Evolutionary conservation across 2,797 vertebrate species (phyloP), one percentile per base, ranked within the genome.

Genomic region (Geotria australis): DNA sequence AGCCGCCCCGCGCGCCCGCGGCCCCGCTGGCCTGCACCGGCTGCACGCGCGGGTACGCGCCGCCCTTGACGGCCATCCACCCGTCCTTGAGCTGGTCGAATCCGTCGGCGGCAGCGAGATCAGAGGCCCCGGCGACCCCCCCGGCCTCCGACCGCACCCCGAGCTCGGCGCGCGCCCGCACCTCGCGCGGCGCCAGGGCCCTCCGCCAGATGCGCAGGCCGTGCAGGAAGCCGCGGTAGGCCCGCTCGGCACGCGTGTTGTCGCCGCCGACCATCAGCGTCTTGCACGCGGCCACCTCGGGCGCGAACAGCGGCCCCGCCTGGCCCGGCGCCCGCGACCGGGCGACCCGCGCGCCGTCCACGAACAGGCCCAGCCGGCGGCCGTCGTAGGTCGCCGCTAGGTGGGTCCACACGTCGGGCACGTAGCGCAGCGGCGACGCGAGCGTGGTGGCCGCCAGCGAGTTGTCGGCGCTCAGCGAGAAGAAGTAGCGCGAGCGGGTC

Each of bases 261-360:
- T 83, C 81, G 0, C 83, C 84, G 1, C 83, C 89, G 1, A 98
- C 73, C 62, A 95, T 73, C 57, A 98, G 65, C 2, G 70, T 73
- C 59, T 83, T 80, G 61, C 89, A 98, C n/a, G 77, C 73, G 47
- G 75, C 76, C 76, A 95, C 86, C 68, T 79, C 93, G 13, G 73
- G 57, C 8, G 85, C 89, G 67, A 85, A 76, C 58, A 98, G 73
- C 57, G 82, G 66, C 1, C 89, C 88, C 24, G 51, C 51, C 65
- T 88, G 89, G 57, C 73, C 67, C 1, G 59, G 10, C 15, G n/a
- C 15, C n/a, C 15, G n/a, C 9, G 77, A 77, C 2, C 72, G 78
- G 46, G 78, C 81, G 38, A 89, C 80, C 63, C 71, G 81, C 2
- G 75, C 75, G 56, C 89, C 84, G 1, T 95, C 77, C 58, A 95